phyloP scores from a whole-genome alignment of 2,113 vertebrate species.

The Oceanodroma tethys region DNA sequence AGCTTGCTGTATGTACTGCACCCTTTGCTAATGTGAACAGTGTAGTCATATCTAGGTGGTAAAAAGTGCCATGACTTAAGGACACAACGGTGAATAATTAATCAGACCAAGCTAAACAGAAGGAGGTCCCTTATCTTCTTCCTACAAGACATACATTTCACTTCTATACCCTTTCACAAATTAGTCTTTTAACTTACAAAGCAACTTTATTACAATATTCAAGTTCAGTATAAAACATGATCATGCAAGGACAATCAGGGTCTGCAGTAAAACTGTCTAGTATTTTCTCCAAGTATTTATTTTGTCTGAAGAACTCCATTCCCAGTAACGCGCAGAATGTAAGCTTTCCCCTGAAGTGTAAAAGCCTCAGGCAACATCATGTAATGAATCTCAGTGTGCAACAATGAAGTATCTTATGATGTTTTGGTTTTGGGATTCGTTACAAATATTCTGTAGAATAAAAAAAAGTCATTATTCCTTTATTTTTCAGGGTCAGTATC shows the following conservation, averaged over 20 bases:
- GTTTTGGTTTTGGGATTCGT: background rate
- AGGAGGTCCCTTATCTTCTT: background rate
- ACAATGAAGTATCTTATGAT: background rate
- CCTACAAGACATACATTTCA: background rate
- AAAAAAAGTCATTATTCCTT: background rate
- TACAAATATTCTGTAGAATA: background rate
- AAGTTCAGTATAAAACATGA: background rate
- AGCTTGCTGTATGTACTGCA: background rate
- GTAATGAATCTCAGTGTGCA: background rate
- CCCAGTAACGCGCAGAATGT: background rate
- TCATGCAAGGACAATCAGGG: background rate
- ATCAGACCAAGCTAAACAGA: background rate
- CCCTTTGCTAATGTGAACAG: background rate
- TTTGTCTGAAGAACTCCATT: background rate
- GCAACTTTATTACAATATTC: background rate
- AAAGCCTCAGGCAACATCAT: background rate
- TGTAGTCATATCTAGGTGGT: background rate
- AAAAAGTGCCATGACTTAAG: background rate
- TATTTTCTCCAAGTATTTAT: background rate
- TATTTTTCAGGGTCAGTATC: background rate
- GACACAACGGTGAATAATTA: background rate
- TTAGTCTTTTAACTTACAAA: background rate
- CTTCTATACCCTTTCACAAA: background rate
- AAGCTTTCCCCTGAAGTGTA: background rate
- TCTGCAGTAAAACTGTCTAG: background rate